These are phyloP conservation scores for Urocitellus parryii DNA, from an alignment of 2,113 vertebrate species.

Conservation along the genomic window DNA sequence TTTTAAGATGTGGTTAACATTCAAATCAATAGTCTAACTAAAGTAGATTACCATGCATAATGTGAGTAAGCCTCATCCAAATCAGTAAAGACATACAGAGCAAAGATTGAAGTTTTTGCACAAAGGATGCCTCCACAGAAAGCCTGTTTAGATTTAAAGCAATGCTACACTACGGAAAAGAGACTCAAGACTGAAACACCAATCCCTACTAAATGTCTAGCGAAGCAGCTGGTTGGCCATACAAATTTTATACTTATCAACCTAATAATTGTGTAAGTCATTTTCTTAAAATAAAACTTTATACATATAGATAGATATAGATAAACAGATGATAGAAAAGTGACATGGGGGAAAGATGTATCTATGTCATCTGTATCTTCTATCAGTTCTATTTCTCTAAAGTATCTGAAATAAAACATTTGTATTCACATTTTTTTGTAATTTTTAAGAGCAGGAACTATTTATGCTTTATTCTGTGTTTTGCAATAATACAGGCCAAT, in stretches of 20 bases:
- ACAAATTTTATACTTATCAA: not conserved
- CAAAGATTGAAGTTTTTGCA: not conserved
- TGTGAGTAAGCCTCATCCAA: not conserved
- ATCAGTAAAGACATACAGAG: not conserved
- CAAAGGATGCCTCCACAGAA: not conserved
- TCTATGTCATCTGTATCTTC: not conserved
- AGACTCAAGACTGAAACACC: not conserved
- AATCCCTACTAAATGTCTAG: not conserved
- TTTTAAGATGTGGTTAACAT: not conserved
- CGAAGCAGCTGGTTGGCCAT: not conserved
- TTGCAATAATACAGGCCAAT: not conserved
- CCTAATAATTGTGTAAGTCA: not conserved
- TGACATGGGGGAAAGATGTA: too few species aligned
- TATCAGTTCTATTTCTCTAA: not conserved
- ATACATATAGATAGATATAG: not conserved
- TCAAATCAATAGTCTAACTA: not conserved
- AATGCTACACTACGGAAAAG: not conserved
- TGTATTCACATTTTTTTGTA: not conserved
- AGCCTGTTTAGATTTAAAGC: not conserved
- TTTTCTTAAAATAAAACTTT: not conserved
- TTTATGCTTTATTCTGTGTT: not conserved
- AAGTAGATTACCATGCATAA: not conserved
- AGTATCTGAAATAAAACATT: not conserved
- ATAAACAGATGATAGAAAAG: not conserved
- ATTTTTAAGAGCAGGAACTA: not conserved